Evolutionary conservation across 2,113 vertebrate species (phyloP).

Genomic region (Eretmochelys imbricata): DNA sequence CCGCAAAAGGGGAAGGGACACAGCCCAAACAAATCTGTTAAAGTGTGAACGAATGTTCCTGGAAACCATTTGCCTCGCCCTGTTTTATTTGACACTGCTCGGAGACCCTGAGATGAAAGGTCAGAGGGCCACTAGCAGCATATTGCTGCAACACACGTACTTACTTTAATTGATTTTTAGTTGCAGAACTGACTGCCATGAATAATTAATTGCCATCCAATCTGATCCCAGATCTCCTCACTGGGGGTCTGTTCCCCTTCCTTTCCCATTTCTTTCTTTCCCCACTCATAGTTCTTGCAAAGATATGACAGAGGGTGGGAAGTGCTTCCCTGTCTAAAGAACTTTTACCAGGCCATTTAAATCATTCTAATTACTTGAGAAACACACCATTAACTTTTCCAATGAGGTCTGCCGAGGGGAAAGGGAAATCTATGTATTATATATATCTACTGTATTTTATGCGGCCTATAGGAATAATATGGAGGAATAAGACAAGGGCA

Average conservation of each 20-base stretch:
- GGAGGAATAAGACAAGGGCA: conserved; percentile 65
- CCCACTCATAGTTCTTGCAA: background rate
- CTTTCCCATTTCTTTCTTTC: accelerated
- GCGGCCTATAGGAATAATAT: conserved; percentile 31
- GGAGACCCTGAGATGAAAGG: background rate
- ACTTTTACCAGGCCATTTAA: conserved; percentile 74
- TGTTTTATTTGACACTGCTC: accelerated
- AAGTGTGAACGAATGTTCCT: too few relatives aligned
- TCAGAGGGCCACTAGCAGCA: accelerated
- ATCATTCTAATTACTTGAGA: conserved; percentile 80
- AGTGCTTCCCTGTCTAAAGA: conserved; percentile 58
- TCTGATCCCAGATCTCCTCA: background rate
- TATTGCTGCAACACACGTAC: accelerated
- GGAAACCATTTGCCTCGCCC: background rate
- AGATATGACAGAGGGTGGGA: conserved; percentile 16
- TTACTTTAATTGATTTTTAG: accelerated
- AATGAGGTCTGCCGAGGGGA: conserved; percentile 68
- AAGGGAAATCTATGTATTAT: conserved; percentile 6
- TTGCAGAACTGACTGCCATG: accelerated
- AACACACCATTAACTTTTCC: conserved; percentile 80
- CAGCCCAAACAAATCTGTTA: too few relatives aligned
- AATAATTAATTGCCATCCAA: background rate
- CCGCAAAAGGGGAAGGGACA: too few relatives aligned
- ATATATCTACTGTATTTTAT: background rate
- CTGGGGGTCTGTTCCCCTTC: background rate